Conservation (phyloP, 2,797 vertebrate genomes). For the Sebastolobus altivelis region DNA sequence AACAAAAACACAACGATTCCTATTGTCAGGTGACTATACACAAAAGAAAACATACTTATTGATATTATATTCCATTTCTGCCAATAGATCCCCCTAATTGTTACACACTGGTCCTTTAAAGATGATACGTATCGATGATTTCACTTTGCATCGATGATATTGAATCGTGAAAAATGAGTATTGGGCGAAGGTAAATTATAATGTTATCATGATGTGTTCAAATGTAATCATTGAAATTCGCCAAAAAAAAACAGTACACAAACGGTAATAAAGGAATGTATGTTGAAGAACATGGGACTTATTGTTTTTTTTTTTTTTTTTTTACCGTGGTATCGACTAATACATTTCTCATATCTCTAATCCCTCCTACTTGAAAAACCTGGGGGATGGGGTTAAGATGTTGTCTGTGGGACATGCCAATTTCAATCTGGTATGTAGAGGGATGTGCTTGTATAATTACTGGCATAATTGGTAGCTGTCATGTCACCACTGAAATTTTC, state of each 20-base stretch:
- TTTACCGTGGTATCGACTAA: background rate
- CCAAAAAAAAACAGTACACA: too few relatives aligned
- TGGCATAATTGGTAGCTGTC: slow-evolving; percentile 5
- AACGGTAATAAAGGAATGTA: too few relatives aligned
- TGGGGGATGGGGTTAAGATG: background rate
- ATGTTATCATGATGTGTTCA: background rate
- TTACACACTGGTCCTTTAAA: too few relatives aligned
- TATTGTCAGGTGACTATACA: too few relatives aligned
- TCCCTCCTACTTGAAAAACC: background rate
- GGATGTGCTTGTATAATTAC: background rate
- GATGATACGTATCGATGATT: too few relatives aligned
- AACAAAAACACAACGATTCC: too few relatives aligned
- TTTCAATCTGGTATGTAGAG: background rate
- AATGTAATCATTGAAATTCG: background rate
- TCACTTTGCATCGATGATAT: too few relatives aligned
- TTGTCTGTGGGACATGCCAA: background rate
- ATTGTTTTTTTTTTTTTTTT: background rate
- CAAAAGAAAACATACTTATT: too few relatives aligned
- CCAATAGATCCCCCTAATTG: too few relatives aligned
- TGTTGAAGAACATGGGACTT: too few relatives aligned
- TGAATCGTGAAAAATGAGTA: too few relatives aligned
- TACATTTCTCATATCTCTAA: background rate
- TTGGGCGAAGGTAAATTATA: background rate
- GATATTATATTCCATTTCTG: too few relatives aligned
- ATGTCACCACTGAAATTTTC: background rate